Evolutionary conservation across 64 coral and sea anemone species (phyloP).

Genomic region (Porites lutea): DNA sequence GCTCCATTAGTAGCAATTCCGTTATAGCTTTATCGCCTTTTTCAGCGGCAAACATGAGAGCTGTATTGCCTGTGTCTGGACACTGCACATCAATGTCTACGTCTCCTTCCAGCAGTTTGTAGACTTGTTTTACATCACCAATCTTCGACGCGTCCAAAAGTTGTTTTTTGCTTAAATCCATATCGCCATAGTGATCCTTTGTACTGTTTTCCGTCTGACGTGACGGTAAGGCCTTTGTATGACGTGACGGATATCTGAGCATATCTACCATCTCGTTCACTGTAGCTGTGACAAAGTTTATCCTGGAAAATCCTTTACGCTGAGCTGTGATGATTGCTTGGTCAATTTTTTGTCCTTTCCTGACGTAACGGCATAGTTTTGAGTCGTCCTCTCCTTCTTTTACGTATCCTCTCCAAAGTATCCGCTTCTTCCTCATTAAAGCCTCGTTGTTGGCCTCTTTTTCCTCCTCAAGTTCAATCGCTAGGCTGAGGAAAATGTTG

Average conservation of each 20-base stretch:
- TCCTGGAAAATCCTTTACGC: constrained; percentile 3
- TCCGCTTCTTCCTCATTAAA: background rate
- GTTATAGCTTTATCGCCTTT: background rate
- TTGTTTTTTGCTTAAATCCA: background rate
- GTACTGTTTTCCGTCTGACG: background rate
- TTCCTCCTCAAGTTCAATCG: background rate
- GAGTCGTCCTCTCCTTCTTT: background rate
- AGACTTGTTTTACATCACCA: background rate
- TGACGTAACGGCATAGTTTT: background rate
- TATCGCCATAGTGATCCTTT: background rate
- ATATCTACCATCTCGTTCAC: background rate
- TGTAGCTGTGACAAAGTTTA: background rate
- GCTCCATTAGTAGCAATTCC: constrained; percentile 13
- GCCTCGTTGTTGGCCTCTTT: background rate
- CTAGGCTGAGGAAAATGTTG: constrained; percentile 7
- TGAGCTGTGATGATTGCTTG: background rate
- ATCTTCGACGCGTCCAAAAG: background rate
- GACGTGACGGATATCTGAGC: constrained; percentile 1
- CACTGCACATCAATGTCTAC: background rate
- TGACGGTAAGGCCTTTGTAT: background rate
- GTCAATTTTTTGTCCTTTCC: background rate
- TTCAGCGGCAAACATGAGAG: constrained; percentile 12
- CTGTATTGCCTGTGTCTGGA: background rate
- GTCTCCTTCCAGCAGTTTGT: background rate
- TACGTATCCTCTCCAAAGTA: background rate